Base-by-base conservation (phyloP, 2,113 vertebrate species). In the Toxotes jaculatrix region DNA sequence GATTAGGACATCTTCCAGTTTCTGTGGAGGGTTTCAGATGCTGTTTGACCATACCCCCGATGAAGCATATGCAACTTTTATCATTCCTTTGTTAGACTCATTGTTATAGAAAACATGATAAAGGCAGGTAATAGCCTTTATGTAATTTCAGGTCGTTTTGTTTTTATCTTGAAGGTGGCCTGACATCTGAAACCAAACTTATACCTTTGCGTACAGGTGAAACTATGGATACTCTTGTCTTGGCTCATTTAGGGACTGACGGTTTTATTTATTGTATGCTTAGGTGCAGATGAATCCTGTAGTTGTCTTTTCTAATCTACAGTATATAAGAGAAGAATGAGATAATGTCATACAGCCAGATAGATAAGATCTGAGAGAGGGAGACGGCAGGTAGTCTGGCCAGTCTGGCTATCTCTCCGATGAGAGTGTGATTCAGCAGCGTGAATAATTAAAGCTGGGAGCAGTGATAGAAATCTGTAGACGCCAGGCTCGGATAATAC, bases 391-490 rank as follows among this genome's bases (percentile, higher is more conserved):
- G 76, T 67, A 71, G 73, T 76, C 79, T 79, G 85, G 81, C 80
- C 86, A 21, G 77, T 78, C 34, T 47, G 80, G 76, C 86, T 85
- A 91, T 89, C 87, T 83, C 80, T 90, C 70, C 79, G 79, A 89
- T 90, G 90, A 91, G 90, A 79, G 81, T 87, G 93, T 84, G 91
- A 92, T 92, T 92, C 90, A 87, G 92, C 84, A 74, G 88, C 43
- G 91, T 93, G 91, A 95, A 95, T 94, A 94, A 95, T 95, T 95
- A 93, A 95, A 93, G 83, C 87, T 42, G 75, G 62, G 82, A 87
- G 83, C 67, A 70, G 80, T 27, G 93, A 95, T 93, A 93, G 83
- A 72, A 86, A 94, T 95, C 93, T 94, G 89, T 90, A 93, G 90
- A 92, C 88, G 56, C 84, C 47, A 23, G 87, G 87, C 83, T 91